Evolutionary conservation across 2,888 invertebrate genomes (phyloP).

Genomic region (Eugnorisma glareosa): DNA sequence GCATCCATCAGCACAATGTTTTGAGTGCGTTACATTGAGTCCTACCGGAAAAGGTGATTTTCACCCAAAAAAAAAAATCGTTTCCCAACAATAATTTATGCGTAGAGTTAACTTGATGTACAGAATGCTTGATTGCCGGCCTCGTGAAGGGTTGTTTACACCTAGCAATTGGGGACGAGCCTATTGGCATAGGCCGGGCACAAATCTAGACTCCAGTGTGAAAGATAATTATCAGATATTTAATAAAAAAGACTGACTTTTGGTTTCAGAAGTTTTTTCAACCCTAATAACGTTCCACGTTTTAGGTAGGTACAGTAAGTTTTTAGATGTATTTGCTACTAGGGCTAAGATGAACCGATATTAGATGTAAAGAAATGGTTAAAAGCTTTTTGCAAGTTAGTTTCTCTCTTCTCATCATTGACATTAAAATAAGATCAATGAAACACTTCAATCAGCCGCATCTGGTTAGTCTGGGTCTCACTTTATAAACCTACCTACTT

Average conservation of each 20-base stretch:
- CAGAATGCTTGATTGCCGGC: no score
- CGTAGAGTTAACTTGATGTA: no score
- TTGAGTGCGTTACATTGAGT: no score
- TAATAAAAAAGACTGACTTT: neutral
- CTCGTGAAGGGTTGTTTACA: no score
- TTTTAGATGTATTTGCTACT: neutral
- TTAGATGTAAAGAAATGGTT: no score
- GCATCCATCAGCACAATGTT: no score
- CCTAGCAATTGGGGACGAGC: neutral
- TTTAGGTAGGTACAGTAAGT: neutral
- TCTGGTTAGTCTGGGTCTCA: conserved; percentile 21
- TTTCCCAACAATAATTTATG: no score
- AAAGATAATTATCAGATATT: neutral
- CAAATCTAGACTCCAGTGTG: neutral
- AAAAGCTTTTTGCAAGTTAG: conserved; percentile 8
- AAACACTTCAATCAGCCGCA: conserved; percentile 39
- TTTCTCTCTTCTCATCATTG: conserved; percentile 7
- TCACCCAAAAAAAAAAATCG: no score
- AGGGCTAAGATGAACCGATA: neutral
- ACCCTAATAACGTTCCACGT: neutral
- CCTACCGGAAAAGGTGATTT: no score
- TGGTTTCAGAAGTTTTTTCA: neutral
- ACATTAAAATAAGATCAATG: conserved; percentile 36
- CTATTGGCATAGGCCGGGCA: neutral
- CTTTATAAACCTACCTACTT: conserved; percentile 12